Percentiles rank a stretch among this genome's conserved stretches.
Evolutionary conservation across 2,888 invertebrate species (phyloP).

Genomic region (Trissolcus brochymenae): DNA sequence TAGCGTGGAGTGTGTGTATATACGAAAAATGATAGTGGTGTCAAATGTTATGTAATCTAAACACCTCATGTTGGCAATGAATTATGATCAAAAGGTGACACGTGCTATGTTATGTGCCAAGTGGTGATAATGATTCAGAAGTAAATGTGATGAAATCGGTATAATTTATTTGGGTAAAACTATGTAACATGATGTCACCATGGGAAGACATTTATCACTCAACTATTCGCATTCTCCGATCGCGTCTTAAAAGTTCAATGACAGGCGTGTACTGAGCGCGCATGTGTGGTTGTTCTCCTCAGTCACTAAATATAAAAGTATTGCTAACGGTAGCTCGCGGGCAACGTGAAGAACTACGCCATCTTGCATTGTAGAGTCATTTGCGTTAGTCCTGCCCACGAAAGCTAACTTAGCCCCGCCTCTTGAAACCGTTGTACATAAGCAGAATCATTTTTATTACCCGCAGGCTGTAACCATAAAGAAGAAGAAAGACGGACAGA

Average conservation of each 20-base stretch:
- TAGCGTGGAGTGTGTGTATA: no score
- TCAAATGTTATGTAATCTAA: conserved; percentile 15
- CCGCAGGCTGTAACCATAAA: conserved; percentile 74
- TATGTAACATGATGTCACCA: conserved; percentile 41
- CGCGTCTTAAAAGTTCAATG: conserved; percentile 44
- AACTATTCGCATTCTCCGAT: conserved; percentile 45
- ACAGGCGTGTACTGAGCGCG: conserved; percentile 37
- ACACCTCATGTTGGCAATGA: conserved; percentile 21
- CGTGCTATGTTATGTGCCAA: conserved; percentile 31
- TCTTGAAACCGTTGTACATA: conserved; percentile 75
- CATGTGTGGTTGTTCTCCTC: conserved; percentile 59
- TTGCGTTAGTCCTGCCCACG: conserved; percentile 78
- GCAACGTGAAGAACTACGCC: conserved; percentile 73
- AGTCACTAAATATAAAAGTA: conserved; percentile 72
- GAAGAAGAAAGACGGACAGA: conserved; percentile 69
- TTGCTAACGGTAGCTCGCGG: conserved; percentile 65
- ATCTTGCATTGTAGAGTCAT: conserved; percentile 79
- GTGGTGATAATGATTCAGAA: conserved; percentile 33
- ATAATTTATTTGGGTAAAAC: conserved; percentile 40
- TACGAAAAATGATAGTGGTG: neutral
- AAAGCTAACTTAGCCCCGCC: conserved; percentile 78
- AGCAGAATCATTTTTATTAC: conserved; percentile 78
- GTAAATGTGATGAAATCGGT: conserved; percentile 35
- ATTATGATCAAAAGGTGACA: conserved; percentile 29
- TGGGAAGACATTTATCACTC: conserved; percentile 40